A percentile compares a stretch with the other conserved stretches of the same genome.
Evolutionary conservation across 2,888 invertebrate species (phyloP).

Genomic region (Diarsia brunnea): DNA sequence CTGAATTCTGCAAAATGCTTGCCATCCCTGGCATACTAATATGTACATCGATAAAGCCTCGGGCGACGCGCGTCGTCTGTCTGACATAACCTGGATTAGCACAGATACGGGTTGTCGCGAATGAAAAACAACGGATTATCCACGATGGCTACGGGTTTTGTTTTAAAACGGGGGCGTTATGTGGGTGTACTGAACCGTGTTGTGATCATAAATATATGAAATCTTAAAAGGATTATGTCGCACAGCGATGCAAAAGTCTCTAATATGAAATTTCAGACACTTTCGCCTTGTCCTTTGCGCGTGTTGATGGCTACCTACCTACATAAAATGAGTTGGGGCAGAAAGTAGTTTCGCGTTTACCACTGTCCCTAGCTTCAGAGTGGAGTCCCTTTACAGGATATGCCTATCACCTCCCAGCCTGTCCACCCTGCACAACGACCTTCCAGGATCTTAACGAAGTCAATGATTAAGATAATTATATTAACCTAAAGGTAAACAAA

Average conservation of each 20-base stretch:
- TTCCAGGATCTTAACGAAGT: background rate
- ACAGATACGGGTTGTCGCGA: conserved; percentile 39
- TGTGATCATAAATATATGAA: background rate
- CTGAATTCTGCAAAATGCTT: background rate
- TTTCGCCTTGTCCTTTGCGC: no score
- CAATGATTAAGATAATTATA: background rate
- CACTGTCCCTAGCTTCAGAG: background rate
- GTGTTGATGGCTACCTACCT: no score
- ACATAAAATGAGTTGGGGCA: background rate
- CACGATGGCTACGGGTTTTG: background rate
- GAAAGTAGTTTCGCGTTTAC: background rate
- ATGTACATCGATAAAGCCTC: background rate
- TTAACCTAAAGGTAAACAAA: background rate
- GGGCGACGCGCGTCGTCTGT: background rate
- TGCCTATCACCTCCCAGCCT: background rate
- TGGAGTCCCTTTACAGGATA: background rate
- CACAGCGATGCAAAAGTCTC: background rate
- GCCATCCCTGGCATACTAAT: background rate
- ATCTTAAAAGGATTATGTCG: background rate
- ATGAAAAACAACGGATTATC: conserved; percentile 31
- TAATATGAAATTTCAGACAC: background rate
- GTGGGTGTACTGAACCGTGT: background rate
- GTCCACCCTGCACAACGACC: background rate
- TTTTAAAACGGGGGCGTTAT: background rate
- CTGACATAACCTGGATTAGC: conserved; percentile 41